Evolutionary conservation across 2,797 vertebrate species (phyloP).

Genomic region (Myoxocephalus aenaeus): DNA sequence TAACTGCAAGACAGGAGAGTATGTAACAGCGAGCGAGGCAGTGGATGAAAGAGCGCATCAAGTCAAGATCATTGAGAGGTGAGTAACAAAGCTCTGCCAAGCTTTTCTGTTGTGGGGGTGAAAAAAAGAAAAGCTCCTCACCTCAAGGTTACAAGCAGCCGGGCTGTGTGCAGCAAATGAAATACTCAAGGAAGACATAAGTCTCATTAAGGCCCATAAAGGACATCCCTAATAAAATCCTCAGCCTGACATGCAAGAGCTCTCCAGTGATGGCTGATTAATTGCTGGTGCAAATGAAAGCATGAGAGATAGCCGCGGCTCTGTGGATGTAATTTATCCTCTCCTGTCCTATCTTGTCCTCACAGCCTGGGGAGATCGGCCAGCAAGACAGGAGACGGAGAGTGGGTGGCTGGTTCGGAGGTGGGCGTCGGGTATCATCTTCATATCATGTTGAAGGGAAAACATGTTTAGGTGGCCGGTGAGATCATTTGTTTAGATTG

Average conservation of each 20-base stretch:
- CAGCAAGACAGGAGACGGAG: conserved; percentile 66
- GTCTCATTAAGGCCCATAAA: conserved; percentile 88
- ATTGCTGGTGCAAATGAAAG: conserved; percentile 86
- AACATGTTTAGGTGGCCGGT: conserved; percentile 66
- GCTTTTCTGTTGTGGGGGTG: conserved; percentile 58
- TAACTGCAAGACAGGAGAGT: conserved; percentile 64
- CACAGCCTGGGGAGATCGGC: conserved; percentile 76
- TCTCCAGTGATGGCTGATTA: conserved; percentile 88
- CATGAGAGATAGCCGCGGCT: conserved; percentile 75
- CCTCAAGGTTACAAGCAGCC: conserved; percentile 81
- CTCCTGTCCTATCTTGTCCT: conserved; percentile 80
- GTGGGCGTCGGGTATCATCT: conserved; percentile 28
- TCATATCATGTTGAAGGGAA: conserved; percentile 58
- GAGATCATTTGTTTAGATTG: conserved; percentile 75
- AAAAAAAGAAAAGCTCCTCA: conserved; percentile 53
- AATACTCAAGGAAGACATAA: conserved; percentile 88
- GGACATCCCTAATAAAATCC: conserved; percentile 88
- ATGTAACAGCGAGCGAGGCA: conserved; percentile 56
- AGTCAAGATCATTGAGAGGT: conserved; percentile 71
- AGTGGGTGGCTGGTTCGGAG: conserved; percentile 57
- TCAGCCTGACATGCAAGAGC: conserved; percentile 83
- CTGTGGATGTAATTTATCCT: conserved; percentile 83
- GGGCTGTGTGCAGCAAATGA: conserved; percentile 82
- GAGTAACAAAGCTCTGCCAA: conserved; percentile 67
- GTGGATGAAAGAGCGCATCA: conserved; percentile 69